Conservation (phyloP, 2,113 vertebrate species). For the Caretta caretta region DNA sequence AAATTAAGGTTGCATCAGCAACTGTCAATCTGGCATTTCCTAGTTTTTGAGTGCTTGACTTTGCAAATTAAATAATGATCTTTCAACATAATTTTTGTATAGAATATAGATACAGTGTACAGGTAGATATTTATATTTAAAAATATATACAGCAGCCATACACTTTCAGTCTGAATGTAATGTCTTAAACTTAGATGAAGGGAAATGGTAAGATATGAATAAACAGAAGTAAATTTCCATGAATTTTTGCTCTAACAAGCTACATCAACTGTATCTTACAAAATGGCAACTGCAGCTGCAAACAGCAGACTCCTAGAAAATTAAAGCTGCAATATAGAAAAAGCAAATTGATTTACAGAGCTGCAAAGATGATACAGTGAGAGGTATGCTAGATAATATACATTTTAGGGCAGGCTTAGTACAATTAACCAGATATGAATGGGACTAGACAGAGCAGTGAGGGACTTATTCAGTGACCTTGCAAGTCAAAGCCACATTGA, state of each 20-base stretch:
- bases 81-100: not conserved
- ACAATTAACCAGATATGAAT: not conserved
- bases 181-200: not conserved
- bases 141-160: not conserved
- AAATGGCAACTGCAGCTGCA: not conserved
- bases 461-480: not conserved
- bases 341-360: not conserved
- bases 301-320: not conserved
- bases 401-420: not conserved
- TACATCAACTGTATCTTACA: not conserved
- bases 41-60: not conserved
- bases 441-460: accelerated
- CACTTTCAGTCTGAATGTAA: not conserved
- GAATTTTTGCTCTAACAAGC: not conserved
- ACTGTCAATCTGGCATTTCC: not conserved
- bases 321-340: not conserved
- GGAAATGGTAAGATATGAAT: not conserved
- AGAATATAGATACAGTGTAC: not conserved
- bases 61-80: not conserved
- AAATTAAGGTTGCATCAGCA: not conserved
- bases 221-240: not conserved
- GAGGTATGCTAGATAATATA: not conserved
- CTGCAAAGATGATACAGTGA: too few relatives aligned
- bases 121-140: not conserved
- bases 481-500: not conserved